Evolutionary conservation across 2,797 vertebrate genomes (phyloP).

Genomic region (Pangasius krempfi): DNA sequence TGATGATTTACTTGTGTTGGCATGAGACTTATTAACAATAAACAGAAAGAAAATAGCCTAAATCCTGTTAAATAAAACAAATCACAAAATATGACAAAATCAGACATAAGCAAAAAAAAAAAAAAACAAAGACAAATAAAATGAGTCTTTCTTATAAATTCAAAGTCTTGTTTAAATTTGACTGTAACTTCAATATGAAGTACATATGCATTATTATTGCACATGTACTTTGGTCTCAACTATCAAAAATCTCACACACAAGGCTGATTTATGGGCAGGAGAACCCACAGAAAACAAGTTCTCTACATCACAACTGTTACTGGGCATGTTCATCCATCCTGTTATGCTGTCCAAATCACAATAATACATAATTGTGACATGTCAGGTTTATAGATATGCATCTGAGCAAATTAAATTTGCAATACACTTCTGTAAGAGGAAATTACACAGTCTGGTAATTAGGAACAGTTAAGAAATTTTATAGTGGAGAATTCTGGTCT

Average conservation of each 20-base stretch:
- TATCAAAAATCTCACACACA: background rate
- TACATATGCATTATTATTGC: background rate
- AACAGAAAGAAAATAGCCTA: background rate
- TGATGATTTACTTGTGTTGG: background rate
- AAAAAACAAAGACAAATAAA: constrained; percentile 2
- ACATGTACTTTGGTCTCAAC: background rate
- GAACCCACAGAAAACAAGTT: background rate
- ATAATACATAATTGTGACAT: constrained; percentile 33
- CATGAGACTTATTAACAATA: background rate
- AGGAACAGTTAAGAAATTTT: background rate
- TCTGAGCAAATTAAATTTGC: background rate
- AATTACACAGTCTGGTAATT: background rate
- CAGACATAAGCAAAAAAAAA: background rate
- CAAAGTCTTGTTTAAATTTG: background rate
- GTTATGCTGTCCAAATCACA: constrained; percentile 18
- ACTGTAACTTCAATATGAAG: background rate
- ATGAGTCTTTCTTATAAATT: background rate
- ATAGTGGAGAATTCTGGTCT: background rate
- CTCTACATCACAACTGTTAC: background rate
- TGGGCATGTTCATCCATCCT: background rate
- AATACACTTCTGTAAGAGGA: background rate
- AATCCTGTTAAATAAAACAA: background rate
- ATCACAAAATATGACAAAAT: background rate
- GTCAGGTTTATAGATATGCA: background rate
- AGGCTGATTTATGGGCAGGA: background rate